Conservation (phyloP, 2,888 invertebrate species). For the Latrodectus hesperus region DNA sequence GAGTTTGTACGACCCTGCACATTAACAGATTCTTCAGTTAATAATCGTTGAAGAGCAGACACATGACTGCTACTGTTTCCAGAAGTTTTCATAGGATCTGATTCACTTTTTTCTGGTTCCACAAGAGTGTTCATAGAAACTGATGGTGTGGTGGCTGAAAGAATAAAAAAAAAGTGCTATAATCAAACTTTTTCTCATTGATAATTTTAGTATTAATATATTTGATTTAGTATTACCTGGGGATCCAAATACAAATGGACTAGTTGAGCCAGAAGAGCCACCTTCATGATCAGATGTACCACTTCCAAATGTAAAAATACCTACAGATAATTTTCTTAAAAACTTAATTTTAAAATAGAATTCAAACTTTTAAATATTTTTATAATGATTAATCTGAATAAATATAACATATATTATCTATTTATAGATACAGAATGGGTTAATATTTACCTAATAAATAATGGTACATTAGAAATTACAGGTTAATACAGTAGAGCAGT, state of each 20-base stretch:
- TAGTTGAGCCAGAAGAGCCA: slow-evolving; percentile 73
- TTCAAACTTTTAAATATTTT: too few relatives aligned
- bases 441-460: too few relatives aligned
- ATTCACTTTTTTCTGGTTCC: slow-evolving; percentile 67
- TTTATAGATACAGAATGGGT: too few relatives aligned
- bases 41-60: slow-evolving; percentile 64
- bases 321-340: slow-evolving; percentile 9
- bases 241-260: slow-evolving; percentile 76
- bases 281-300: slow-evolving; percentile 70
- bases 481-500: too few relatives aligned
- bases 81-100: slow-evolving; percentile 54
- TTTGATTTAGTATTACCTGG: slow-evolving; percentile 35
- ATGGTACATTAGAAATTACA: too few relatives aligned
- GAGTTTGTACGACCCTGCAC: slow-evolving; percentile 29
- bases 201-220: too few relatives aligned
- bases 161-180: background rate
- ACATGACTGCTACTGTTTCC: slow-evolving; percentile 49
- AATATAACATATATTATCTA: too few relatives aligned
- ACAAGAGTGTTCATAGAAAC: slow-evolving; percentile 68
- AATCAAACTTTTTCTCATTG: too few relatives aligned
- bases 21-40: slow-evolving; percentile 46
- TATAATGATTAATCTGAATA: too few relatives aligned
- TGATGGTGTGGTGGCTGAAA: slow-evolving; percentile 59
- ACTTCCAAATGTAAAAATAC: slow-evolving; percentile 70
- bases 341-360: too few relatives aligned